Base-by-base conservation (phyloP, 2,888 invertebrate genomes). In the Melieria picta region DNA sequence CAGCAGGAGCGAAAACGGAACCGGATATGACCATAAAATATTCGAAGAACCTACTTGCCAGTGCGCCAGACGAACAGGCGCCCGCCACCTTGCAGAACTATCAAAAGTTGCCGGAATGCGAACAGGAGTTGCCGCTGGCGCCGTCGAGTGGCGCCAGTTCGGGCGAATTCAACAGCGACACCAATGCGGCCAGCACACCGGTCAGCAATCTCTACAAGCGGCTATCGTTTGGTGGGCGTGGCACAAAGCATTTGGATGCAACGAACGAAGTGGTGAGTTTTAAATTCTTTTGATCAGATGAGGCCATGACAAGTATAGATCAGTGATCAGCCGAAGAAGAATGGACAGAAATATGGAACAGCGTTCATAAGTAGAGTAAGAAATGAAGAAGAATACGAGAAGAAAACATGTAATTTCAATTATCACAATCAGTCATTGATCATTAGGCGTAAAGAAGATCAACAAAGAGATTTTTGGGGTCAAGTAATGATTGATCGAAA, bases 31-130 rank as follows among this genome's bases (percentile, higher is more conserved):
- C 78, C 42, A 80, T 82, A 74, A 81, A 80, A 48, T 77, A 76
- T 66, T 77, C 79, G 6, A 79, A 79, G 65, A 78, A 79, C 74
- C 65, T 79, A 65, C 72, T 79, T 60, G 77, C 76, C 57, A 75
- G 72, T 55, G 76, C 77, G 55, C 77, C 80, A 65, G 74, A 78
- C 5, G 74, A 74, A 64, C 77, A 76, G 55, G 78, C 77, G 45
- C 80, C 80, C 30, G 82, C 81, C 11, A 80, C 81, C 46, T 71
- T 81, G 62, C 82, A 82, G 69, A 80, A 80, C 66, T 83, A 82
- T 71, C 82, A 83, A 69, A 83, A 82, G 66, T 75, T 83, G 67
- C 80, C 82, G n/a, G 83, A 83, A 66, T 78, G 77, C 64, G 79
- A 77, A 64, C 78, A 80, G 67, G 79, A 79, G 55, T 55, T 82